These are phyloP conservation scores for zebrafish (Danio rerio) DNA, from an alignment of 2,113 vertebrate species.

Conservation along the genomic window GRCz12tu NC_133178.1:23231501-23232000, in stretches of 20 bases:
- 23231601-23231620: neutral
- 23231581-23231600: neutral
- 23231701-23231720: constrained; percentile 87
- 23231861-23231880: constrained; percentile 96
- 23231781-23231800: constrained; percentile 95
- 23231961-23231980: too few relatives aligned
- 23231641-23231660: constrained; percentile 69
- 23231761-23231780: constrained; percentile 80
- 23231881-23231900: constrained; percentile 53
- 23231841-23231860: constrained; percentile 87
- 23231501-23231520: too few relatives aligned
- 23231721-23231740: constrained; percentile 85
- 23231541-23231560: too few relatives aligned
- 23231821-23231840: constrained; percentile 92
- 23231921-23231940: neutral
- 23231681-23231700: constrained; percentile 90
- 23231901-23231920: neutral
- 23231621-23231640: constrained; percentile 29
- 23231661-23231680: constrained; percentile 91
- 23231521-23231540: too few relatives aligned
- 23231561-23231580: too few relatives aligned
- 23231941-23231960: too few relatives aligned
- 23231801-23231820: constrained; percentile 85
- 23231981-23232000: too few relatives aligned
- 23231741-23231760: constrained; percentile 92